These are phyloP conservation scores for Pseudochirops corinnae DNA, from an alignment of 2,797 vertebrate genomes.

Conservation along the genomic window DNA sequence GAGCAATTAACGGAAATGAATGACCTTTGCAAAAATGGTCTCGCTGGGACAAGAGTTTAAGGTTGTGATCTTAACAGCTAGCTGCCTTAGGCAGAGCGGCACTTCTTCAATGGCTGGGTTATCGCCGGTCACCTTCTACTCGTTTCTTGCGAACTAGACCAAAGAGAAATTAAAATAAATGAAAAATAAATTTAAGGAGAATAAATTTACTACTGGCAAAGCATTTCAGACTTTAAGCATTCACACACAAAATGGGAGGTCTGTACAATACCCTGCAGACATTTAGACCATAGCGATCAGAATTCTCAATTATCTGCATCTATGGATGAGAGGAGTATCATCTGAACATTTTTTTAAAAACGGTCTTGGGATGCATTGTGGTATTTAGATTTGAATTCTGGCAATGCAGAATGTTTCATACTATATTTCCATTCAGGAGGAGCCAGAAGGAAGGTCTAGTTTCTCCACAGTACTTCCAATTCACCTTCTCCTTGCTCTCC, in stretches of 20 bases:
- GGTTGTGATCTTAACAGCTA: conserved; percentile 28
- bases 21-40: conserved; percentile 72
- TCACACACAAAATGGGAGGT: background rate
- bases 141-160: conserved; percentile 86
- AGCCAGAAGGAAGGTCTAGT: background rate
- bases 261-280: background rate
- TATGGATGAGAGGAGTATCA: conserved; percentile 20
- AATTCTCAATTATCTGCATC: background rate
- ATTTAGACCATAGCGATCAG: background rate
- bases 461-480: background rate
- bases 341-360: background rate
- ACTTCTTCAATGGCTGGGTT: conserved; percentile 20
- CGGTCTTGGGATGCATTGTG: background rate
- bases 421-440: background rate
- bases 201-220: background rate
- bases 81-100: background rate
- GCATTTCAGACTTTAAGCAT: conserved; percentile 19
- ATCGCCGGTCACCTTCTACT: conserved; percentile 86
- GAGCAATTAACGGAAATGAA: conserved; percentile 76
- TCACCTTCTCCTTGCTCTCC: background rate
- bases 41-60: conserved; percentile 54
- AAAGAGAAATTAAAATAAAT: conserved; percentile 28
- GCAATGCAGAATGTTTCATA: background rate
- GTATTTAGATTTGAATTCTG: conserved; percentile 26
- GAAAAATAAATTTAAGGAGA: conserved; percentile 28